Evolutionary conservation across 2,888 invertebrate genomes (phyloP).

Genomic region (Scotopteryx bipunctaria): DNA sequence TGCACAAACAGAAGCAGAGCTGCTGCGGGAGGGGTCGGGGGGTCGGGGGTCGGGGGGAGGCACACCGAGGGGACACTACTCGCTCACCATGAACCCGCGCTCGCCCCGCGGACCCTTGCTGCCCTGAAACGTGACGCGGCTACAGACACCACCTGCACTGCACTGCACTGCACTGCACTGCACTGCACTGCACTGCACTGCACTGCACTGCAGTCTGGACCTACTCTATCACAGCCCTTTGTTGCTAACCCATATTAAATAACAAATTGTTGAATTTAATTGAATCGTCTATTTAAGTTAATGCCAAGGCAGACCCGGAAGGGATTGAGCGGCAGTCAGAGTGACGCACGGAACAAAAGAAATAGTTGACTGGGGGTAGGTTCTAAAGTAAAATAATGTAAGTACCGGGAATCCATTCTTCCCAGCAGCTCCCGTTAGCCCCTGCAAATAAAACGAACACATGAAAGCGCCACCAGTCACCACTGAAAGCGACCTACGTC

Average conservation of each 20-base stretch:
- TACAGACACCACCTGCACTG: conserved; percentile 29
- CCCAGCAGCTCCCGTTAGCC: conserved; percentile 90
- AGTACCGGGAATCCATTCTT: conserved; percentile 95
- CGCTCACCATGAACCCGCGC: conserved; percentile 89
- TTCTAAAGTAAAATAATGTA: conserved; percentile 41
- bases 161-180: too few relatives aligned
- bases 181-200: too few relatives aligned
- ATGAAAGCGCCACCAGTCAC: conserved; percentile 16
- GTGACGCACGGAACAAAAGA: background rate
- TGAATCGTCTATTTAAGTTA: too few relatives aligned
- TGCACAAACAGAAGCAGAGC: too few relatives aligned
- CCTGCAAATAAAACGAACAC: conserved; percentile 82
- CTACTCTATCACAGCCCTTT: too few relatives aligned
- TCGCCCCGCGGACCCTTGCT: conserved; percentile 89
- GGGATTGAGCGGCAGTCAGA: background rate
- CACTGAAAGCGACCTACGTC: conserved; percentile 3
- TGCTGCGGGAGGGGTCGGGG: too few relatives aligned
- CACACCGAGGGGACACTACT: conserved; percentile 26
- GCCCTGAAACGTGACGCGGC: conserved; percentile 83
- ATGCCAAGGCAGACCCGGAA: too few relatives aligned
- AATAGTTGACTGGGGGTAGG: background rate
- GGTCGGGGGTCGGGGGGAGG: too few relatives aligned
- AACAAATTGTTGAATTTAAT: too few relatives aligned
- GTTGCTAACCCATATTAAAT: too few relatives aligned
- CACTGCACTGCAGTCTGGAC: too few relatives aligned